Evolutionary conservation across 2,113 vertebrate species (phyloP).

Genomic region (Gasterosteus nipponicus): DNA sequence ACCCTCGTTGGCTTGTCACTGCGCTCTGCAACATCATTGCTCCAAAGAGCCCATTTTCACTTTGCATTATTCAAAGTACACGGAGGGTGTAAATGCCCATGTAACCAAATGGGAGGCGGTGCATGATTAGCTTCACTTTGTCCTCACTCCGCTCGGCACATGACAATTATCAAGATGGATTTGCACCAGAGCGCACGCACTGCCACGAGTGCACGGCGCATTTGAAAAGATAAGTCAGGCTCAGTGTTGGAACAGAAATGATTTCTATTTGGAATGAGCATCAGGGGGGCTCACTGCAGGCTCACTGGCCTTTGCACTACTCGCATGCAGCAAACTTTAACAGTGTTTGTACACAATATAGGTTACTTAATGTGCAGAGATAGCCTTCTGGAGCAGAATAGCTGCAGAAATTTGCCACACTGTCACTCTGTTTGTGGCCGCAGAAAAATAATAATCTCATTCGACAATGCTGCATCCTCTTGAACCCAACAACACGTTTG

Average conservation of each 20-base stretch:
- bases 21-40: conserved; percentile 9
- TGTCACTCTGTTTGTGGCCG: conserved; percentile 68
- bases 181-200: conserved; percentile 22
- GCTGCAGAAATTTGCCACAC: conserved; percentile 70
- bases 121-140: conserved; percentile 50
- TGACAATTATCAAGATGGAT: conserved; percentile 73
- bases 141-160: conserved; percentile 37
- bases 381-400: conserved; percentile 66
- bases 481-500: conserved; percentile 62
- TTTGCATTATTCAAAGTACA: conserved; percentile 44
- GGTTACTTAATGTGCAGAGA: conserved; percentile 70
- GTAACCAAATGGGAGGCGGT: conserved; percentile 42
- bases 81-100: conserved; percentile 9
- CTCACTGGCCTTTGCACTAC: conserved; percentile 23
- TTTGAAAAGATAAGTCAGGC: conserved; percentile 47
- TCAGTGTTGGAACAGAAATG: conserved; percentile 47
- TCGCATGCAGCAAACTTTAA: conserved; percentile 37
- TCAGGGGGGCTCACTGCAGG: conserved; percentile 30
- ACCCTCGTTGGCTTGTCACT: conserved; percentile 38
- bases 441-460: conserved; percentile 61
- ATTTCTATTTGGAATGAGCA: conserved; percentile 52
- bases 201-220: conserved; percentile 14
- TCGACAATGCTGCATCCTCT: conserved; percentile 70
- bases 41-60: conserved; percentile 43
- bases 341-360: conserved; percentile 69